Evolutionary conservation across 2,888 invertebrate species (phyloP).

Genomic region (Lobophora halterata): DNA sequence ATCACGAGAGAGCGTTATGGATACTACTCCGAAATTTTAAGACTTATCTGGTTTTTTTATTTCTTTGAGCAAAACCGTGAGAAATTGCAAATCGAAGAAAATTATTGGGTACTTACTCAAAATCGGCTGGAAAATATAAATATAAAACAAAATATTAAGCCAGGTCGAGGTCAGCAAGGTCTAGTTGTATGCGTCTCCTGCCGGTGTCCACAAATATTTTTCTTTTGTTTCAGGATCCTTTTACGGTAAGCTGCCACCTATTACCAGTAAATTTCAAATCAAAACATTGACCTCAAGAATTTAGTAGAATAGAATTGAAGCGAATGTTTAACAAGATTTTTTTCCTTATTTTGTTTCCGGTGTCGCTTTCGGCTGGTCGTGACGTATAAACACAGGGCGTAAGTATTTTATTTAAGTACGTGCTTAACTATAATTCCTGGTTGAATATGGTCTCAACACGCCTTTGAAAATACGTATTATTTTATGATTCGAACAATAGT

Average conservation of each 20-base stretch:
- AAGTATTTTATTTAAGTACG: too few species aligned
- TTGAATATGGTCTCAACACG: too few species aligned
- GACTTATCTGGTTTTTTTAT: slow-evolving; percentile 49
- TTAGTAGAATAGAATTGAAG: not conserved
- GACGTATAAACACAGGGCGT: slow-evolving; percentile 45
- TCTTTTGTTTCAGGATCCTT: slow-evolving; percentile 83
- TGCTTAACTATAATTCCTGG: too few species aligned
- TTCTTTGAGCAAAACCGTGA: slow-evolving; percentile 43
- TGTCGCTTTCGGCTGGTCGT: slow-evolving; percentile 12
- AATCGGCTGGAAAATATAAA: too few species aligned
- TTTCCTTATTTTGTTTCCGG: slow-evolving; percentile 22
- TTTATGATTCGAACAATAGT: too few species aligned
- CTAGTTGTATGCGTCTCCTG: too few species aligned
- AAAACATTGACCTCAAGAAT: not conserved
- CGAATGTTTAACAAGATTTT: not conserved
- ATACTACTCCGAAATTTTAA: slow-evolving; percentile 52
- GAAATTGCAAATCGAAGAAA: too few species aligned
- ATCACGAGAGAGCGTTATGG: slow-evolving; percentile 66
- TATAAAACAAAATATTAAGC: too few species aligned
- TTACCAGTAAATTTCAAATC: not conserved
- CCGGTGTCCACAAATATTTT: too few species aligned
- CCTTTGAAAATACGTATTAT: too few species aligned
- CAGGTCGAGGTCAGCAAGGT: too few species aligned
- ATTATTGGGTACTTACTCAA: too few species aligned
- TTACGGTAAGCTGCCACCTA: slow-evolving; percentile 73